phyloP scores from a whole-genome alignment of 1,140 invertebrate species.

The Leptinotarsa texana region DNA sequence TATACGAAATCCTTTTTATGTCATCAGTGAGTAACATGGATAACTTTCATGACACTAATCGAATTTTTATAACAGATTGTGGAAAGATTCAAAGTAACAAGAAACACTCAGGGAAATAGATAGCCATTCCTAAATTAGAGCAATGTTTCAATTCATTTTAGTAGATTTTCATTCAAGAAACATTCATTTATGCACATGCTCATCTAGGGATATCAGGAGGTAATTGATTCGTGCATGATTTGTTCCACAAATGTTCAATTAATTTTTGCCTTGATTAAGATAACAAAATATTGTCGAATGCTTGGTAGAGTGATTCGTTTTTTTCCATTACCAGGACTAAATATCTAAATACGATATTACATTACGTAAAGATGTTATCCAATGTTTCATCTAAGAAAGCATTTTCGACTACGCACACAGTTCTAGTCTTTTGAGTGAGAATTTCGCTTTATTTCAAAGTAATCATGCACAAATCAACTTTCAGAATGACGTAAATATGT shows the following conservation, averaged over 20 bases:
- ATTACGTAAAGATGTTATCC: too few relatives aligned
- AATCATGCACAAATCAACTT: too few relatives aligned
- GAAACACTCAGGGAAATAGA: conserved; percentile 3
- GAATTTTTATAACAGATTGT: neutral
- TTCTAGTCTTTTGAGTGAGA: too few relatives aligned
- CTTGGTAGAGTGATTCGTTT: too few relatives aligned
- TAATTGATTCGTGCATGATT: neutral
- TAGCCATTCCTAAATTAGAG: conserved; percentile 30
- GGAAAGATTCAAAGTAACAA: neutral
- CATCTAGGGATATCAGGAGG: neutral
- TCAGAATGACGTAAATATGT: too few relatives aligned
- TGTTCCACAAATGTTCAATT: too few relatives aligned
- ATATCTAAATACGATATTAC: too few relatives aligned
- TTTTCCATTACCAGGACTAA: too few relatives aligned
- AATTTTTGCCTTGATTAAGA: too few relatives aligned
- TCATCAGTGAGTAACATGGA: neutral
- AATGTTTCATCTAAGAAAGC: neutral
- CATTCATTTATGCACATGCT: conserved; percentile 27
- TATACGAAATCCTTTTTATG: neutral
- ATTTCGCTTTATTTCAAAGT: too few relatives aligned
- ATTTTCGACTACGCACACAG: neutral
- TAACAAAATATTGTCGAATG: too few relatives aligned
- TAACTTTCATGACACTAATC: neutral
- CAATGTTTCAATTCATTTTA: neutral
- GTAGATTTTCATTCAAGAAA: conserved; percentile 15